Evolutionary conservation across 2,888 invertebrate genomes (phyloP).

Genomic region (Aelia acuminata): DNA sequence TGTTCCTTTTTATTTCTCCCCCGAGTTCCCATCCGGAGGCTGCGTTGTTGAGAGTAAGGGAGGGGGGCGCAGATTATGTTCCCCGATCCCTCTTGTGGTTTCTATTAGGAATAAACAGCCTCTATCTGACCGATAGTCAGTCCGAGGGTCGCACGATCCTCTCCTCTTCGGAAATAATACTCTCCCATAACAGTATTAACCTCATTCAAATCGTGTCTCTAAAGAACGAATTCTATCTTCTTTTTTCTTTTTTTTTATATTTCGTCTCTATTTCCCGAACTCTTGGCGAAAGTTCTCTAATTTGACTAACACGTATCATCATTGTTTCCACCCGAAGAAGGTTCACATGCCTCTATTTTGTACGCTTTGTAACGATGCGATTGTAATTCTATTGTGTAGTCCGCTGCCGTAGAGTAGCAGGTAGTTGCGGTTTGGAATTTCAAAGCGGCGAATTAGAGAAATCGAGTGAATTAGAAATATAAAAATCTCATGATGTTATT

Average conservation of each 20-base stretch:
- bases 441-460: slow-evolving; percentile 29
- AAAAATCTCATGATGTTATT: not conserved
- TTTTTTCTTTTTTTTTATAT: not conserved
- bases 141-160: slow-evolving; percentile 17
- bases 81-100: slow-evolving; percentile 31
- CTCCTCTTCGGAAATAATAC: not conserved
- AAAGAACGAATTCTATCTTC: no score
- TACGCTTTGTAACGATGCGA: slow-evolving; percentile 4
- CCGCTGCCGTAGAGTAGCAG: no score
- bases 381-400: slow-evolving; percentile 1
- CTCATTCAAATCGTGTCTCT: not conserved
- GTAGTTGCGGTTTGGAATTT: not conserved
- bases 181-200: not conserved
- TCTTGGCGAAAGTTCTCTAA: slow-evolving; percentile 35
- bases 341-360: slow-evolving; percentile 18
- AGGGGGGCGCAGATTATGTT: not conserved
- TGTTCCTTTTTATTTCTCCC: slow-evolving; percentile 40
- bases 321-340: not conserved
- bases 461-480: not conserved
- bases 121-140: slow-evolving; percentile 4
- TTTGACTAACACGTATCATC: not conserved
- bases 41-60: not conserved
- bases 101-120: slow-evolving; percentile 40
- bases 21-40: slow-evolving; percentile 27
- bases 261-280: not conserved